phyloP scores from a whole-genome alignment of 2,888 invertebrate genomes.

The Acanthopleura granulata region DNA sequence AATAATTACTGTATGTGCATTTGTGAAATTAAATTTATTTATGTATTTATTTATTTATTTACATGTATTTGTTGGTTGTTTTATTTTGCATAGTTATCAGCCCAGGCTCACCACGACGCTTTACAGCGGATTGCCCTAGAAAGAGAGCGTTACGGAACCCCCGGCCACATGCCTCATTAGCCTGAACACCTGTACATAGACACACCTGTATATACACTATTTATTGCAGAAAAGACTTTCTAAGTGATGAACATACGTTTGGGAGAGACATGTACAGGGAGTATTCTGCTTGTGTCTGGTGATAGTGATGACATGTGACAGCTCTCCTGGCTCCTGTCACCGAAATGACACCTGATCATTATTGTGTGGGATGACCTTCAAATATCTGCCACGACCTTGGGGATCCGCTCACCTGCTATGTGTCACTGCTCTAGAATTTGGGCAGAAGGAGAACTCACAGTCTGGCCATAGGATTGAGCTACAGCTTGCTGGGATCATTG shows the following conservation, averaged over 20 bases:
- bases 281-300: too few relatives aligned
- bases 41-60: neutral
- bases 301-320: too few relatives aligned
- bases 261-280: too few relatives aligned
- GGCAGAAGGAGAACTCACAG: too few relatives aligned
- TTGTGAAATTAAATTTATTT: neutral
- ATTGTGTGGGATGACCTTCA: too few relatives aligned
- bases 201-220: neutral
- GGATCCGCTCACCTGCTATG: too few relatives aligned
- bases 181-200: neutral
- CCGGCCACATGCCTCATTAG: constrained; percentile 9
- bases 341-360: too few relatives aligned
- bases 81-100: constrained; percentile 65
- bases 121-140: constrained; percentile 86
- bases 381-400: too few relatives aligned
- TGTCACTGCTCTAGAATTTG: too few relatives aligned
- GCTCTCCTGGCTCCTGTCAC: too few relatives aligned
- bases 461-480: too few relatives aligned
- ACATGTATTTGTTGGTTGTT: constrained; percentile 18
- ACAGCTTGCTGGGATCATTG: too few relatives aligned
- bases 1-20: neutral
- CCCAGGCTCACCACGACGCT: constrained; percentile 83
- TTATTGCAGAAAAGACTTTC: neutral
- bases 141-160: constrained; percentile 74
- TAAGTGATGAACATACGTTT: neutral